Evolutionary conservation across 2,797 vertebrate species (phyloP).

Genomic region (Harpagifer antarcticus): DNA sequence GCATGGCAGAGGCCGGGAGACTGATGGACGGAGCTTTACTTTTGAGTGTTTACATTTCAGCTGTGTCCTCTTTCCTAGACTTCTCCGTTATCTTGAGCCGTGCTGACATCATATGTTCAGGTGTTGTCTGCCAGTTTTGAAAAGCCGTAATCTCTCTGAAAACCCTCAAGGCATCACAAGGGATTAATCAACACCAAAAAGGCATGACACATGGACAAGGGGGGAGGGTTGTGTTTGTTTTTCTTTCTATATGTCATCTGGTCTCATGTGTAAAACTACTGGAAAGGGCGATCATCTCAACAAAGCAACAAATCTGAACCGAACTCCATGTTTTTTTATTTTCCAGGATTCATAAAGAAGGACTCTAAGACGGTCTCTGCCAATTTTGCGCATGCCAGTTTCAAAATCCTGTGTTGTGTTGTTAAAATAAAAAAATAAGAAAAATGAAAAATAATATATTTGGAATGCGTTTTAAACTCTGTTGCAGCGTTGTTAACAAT

Average conservation of each 20-base stretch:
- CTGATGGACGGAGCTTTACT: conserved; percentile 59
- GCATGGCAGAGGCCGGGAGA: conserved; percentile 69
- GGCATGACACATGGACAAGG: conserved; percentile 57
- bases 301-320: conserved; percentile 51
- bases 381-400: conserved; percentile 88
- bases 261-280: conserved; percentile 45
- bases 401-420: conserved; percentile 88
- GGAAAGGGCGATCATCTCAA: conserved; percentile 52
- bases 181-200: conserved; percentile 74
- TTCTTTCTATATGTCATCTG: conserved; percentile 54
- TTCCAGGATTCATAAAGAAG: conserved; percentile 40
- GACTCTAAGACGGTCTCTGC: conserved; percentile 77
- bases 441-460: conserved; percentile 67
- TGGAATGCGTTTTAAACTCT: conserved; percentile 86
- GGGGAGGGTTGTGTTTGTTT: conserved; percentile 50
- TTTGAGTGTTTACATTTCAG: conserved; percentile 74
- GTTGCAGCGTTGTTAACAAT: conserved; percentile 85
- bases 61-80: conserved; percentile 63
- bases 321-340: conserved; percentile 47
- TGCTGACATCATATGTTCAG: conserved; percentile 62
- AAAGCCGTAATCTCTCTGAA: conserved; percentile 55
- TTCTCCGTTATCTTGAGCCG: conserved; percentile 45
- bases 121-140: conserved; percentile 69
- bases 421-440: conserved; percentile 64
- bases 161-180: conserved; percentile 60